phyloP scores from a whole-genome alignment of 2,888 invertebrate genomes.

The Onchidella celtica region DNA sequence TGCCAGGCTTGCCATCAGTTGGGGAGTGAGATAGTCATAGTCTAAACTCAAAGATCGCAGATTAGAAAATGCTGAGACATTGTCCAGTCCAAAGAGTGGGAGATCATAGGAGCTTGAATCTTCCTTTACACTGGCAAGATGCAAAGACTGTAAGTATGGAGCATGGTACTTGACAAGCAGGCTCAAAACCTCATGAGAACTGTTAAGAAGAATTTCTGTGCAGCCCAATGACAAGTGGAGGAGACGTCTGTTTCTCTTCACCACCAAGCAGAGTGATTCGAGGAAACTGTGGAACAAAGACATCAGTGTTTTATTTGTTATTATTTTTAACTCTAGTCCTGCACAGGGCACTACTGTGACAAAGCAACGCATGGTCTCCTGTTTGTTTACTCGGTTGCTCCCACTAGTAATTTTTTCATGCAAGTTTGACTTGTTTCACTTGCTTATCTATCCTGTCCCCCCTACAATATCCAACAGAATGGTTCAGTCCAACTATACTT shows the following conservation, averaged over 20 bases:
- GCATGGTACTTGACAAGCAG: constrained; percentile 81
- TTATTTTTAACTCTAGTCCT: too few species aligned
- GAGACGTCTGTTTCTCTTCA: constrained; percentile 81
- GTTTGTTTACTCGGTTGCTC: too few species aligned
- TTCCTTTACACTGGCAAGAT: constrained; percentile 87
- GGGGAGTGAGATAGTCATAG: constrained; percentile 77
- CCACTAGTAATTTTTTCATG: too few species aligned
- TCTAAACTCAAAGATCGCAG: constrained; percentile 84
- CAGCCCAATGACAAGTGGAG: constrained; percentile 83
- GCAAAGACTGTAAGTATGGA: constrained; percentile 84
- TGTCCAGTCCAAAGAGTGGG: constrained; percentile 82
- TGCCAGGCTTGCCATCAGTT: constrained; percentile 69
- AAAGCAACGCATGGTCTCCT: too few species aligned
- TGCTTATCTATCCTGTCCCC: too few species aligned
- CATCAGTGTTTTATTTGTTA: too few species aligned
- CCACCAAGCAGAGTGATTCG: constrained; percentile 64
- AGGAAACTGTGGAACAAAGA: constrained; percentile 37
- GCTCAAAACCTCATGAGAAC: constrained; percentile 80
- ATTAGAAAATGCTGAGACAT: constrained; percentile 84
- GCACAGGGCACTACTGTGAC: too few species aligned
- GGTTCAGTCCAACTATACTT: too few species aligned
- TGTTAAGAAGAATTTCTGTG: constrained; percentile 82
- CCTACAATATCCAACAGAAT: too few species aligned
- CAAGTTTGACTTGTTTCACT: too few species aligned
- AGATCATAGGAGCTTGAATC: constrained; percentile 86